A percentile compares a stretch with the other conserved stretches of the same genome.
phyloP scores from a whole-genome alignment of 2,797 vertebrate species.

The Taenioides sp. region DNA sequence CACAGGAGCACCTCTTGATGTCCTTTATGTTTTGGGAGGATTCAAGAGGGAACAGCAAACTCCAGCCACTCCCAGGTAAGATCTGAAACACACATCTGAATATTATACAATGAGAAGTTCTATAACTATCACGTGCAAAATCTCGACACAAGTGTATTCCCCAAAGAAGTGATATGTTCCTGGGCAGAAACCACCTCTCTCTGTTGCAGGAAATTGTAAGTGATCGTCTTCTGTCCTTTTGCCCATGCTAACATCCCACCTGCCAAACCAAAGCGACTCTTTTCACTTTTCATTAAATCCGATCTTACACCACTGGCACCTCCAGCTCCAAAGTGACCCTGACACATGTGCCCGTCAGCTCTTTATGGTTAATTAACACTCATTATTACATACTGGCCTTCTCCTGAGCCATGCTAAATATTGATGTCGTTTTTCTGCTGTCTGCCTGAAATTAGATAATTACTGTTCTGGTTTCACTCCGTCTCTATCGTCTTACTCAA shows the following conservation, averaged over 20 bases:
- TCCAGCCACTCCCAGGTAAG: background rate
- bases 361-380: conserved; percentile 23
- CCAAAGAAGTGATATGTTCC: background rate
- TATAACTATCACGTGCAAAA: background rate
- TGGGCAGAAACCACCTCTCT: background rate
- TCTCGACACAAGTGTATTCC: background rate
- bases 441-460: conserved; percentile 34
- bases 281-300: conserved; percentile 23
- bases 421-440: background rate
- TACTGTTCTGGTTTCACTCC: conserved; percentile 12
- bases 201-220: background rate
- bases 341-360: conserved; percentile 18
- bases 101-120: background rate
- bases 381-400: conserved; percentile 4
- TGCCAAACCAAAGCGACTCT: conserved; percentile 41
- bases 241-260: conserved; percentile 28
- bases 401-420: conserved; percentile 29
- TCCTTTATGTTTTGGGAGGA: background rate
- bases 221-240: conserved; percentile 16
- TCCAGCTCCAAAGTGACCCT: conserved; percentile 10
- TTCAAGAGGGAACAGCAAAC: background rate
- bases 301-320: conserved; percentile 17
- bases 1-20: background rate
- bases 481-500: conserved; percentile 4
- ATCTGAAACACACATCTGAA: background rate